Base-by-base conservation (phyloP, 2,888 invertebrate genomes). In the Anthrax anthrax region DNA sequence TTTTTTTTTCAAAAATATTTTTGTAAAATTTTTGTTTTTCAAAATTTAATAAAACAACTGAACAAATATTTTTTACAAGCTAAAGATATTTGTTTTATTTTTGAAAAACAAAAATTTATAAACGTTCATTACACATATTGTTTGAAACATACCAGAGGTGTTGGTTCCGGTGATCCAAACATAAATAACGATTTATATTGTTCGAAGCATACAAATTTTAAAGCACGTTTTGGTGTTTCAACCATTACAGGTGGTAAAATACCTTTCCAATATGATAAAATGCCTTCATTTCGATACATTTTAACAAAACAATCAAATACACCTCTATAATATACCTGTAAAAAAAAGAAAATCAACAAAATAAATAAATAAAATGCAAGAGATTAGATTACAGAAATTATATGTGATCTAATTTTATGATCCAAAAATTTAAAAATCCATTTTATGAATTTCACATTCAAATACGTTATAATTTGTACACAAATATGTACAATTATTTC, bases 151-250 rank as follows among this genome's bases (percentile, higher is more conserved):
- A 86, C 86, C 74, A 84, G 59, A 54, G 87, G 85, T 43, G 85
- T 86, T 17, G 88, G 81, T 49, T 76, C 70, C 49, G 73, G 73
- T 36, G 81, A 76, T 44, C 84, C 86, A 67, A 88, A 87, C 67
- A 84, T 71, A 64, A 90, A 90, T 55, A 89, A 65, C 56, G 80
- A 76, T 70, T 94, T 91, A 60, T 89, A 90, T 64, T 92, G 90
- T 68, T 94, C 94, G 71, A 94, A 95, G 27, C 88, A 85, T 58
- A 90, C 80, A 69, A 95, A 95, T 75, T 95, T 95, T 14, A 89
- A 84, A 16, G 94, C 94, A 60, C 94, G 69, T 67, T 95, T 95
- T 2, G 95, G 95, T 1, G 94, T 95, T 71, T 95, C 95, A 10
- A 89, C 92, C 50, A 94, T 65, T 56, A 95, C 83, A 9, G 95